Base-by-base conservation (phyloP, 2,888 invertebrate species). In the Melieria crassipennis region DNA sequence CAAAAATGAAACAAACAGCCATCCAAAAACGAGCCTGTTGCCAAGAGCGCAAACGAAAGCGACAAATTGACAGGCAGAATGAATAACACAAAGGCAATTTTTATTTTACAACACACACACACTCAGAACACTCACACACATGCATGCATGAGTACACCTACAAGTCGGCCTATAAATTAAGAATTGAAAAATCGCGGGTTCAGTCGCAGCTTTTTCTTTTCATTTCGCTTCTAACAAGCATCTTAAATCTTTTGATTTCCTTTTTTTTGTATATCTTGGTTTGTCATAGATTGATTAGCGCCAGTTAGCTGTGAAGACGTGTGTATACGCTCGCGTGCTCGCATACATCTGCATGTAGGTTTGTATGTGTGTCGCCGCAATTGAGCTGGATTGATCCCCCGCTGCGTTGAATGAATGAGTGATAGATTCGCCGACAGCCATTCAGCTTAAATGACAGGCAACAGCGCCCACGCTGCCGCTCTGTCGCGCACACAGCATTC, bases 251-350 rank as follows among this genome's bases (percentile, higher is more conserved):
- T 30, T 30, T 30, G 1, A 30, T 30, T 30, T 30, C 30, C 3
- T 30, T 30, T 30, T 45, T 61, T 30, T 42, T 61, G 42, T 11
- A 45, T 46, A 64, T 46, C 42, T 50, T 45, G 42, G 13, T 55
- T 69, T 70, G 64, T 64, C 64, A 65, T 42, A 65, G 64, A 58
- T 64, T 70, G 62, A 70, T 58, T 70, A 64, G 58, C 63, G 48
- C 47, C 64, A 50, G 30, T 70, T 64, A 57, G 48, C 58, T 52
- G 11, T 52, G n/a, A 52, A 46, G 47, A 13, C 68, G 9, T 65
- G 45, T 48, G 50, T 60, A 67, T 50, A 60, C 16, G 42, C 62
- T 52, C 52, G 30, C 30, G 16, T 7, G 10, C 55, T 47, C 47
- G 62, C 11, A 61, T 45, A 57, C 47, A 68, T 63, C 3, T 46